A percentile compares a stretch with the other conserved stretches of the same genome.
phyloP scores from a whole-genome alignment of 2,888 invertebrate species.

The Tiliacea aurago region DNA sequence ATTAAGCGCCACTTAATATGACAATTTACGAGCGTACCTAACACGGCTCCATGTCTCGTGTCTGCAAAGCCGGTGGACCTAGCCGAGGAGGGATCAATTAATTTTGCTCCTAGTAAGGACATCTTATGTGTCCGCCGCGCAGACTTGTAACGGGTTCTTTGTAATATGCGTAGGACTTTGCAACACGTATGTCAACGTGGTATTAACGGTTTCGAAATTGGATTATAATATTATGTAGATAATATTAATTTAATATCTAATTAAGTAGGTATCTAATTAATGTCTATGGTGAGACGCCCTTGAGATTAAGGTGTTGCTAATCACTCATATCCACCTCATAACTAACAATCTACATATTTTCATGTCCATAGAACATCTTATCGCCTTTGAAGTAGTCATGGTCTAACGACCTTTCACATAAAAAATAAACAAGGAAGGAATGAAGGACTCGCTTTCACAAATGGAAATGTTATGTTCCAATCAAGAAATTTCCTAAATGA shows the following conservation, averaged over 20 bases:
- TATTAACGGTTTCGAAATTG: slow-evolving; percentile 42
- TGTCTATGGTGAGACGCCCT: background rate
- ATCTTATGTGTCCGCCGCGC: slow-evolving; percentile 76
- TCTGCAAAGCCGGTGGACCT: slow-evolving; percentile 67
- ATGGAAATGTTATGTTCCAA: slow-evolving; percentile 44
- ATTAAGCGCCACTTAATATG: slow-evolving; percentile 81
- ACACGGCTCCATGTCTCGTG: slow-evolving; percentile 66
- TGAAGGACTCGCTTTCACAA: slow-evolving; percentile 24
- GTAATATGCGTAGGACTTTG: slow-evolving; percentile 66
- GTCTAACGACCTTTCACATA: slow-evolving; percentile 9
- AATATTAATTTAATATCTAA: slow-evolving; percentile 7
- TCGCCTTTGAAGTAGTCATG: background rate
- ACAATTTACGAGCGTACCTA: slow-evolving; percentile 81
- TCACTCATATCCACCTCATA: background rate
- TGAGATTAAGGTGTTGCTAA: slow-evolving; percentile 14
- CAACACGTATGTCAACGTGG: slow-evolving; percentile 24
- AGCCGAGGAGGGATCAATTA: slow-evolving; percentile 78
- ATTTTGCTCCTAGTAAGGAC: slow-evolving; percentile 78
- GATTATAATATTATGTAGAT: slow-evolving; percentile 10
- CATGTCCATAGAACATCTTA: background rate
- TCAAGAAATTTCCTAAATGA: slow-evolving; percentile 52
- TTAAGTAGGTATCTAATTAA: background rate
- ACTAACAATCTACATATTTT: background rate
- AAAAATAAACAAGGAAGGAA: slow-evolving; percentile 26
- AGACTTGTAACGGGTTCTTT: slow-evolving; percentile 77